These are phyloP conservation scores for Psittacus erithacus DNA, from an alignment of 2,113 vertebrate genomes.

Conservation along the genomic window DNA sequence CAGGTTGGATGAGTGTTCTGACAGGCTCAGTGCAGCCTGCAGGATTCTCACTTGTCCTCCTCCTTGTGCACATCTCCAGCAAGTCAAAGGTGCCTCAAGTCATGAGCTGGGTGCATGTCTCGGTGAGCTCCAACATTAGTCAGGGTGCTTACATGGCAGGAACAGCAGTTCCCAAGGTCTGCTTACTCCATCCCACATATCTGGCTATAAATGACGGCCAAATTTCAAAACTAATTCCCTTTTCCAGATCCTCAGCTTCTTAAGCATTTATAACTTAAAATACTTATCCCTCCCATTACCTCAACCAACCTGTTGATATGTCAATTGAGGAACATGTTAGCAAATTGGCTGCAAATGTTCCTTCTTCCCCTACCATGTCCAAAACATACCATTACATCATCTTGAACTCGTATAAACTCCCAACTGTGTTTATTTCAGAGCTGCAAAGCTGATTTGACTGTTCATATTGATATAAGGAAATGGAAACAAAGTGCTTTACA, in stretches of 20 bases:
- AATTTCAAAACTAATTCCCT: slow-evolving; percentile 13
- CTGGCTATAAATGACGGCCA: background rate
- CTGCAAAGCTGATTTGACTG: slow-evolving; percentile 31
- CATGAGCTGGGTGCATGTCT: background rate
- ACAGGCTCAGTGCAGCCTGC: background rate
- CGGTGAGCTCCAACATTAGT: background rate
- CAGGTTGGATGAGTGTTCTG: background rate
- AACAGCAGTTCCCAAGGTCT: background rate
- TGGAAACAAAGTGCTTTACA: slow-evolving; percentile 56
- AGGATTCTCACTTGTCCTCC: background rate
- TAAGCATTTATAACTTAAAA: slow-evolving; percentile 19
- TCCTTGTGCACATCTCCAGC: accelerated
- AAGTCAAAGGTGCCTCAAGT: background rate
- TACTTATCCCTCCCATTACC: slow-evolving; percentile 55
- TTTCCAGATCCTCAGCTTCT: slow-evolving; percentile 33
- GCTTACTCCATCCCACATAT: background rate
- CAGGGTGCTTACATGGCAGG: background rate
- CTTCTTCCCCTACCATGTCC: slow-evolving; percentile 5
- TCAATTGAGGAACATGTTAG: slow-evolving; percentile 12
- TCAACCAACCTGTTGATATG: slow-evolving; percentile 27
- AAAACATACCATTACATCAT: slow-evolving; percentile 39
- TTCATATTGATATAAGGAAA: slow-evolving; percentile 29
- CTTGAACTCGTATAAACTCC: slow-evolving; percentile 21
- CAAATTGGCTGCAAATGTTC: slow-evolving; percentile 31
- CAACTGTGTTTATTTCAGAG: slow-evolving; percentile 35